Base-by-base conservation (phyloP, 2,113 vertebrate species). In the Isurus oxyrinchus region DNA sequence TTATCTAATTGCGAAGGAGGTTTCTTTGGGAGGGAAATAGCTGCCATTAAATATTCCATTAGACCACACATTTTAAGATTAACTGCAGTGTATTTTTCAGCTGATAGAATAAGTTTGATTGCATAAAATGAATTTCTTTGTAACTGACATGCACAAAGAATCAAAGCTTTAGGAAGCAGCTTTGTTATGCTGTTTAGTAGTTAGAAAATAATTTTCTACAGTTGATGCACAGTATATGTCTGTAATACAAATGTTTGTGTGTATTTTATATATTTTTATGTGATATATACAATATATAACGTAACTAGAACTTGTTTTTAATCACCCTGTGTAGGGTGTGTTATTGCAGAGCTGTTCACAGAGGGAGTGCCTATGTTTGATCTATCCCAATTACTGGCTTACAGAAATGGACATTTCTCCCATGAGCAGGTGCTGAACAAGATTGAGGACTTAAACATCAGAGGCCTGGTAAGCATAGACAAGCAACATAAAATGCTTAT, bases 291-390 rank as follows among this genome's bases (percentile, higher is more conserved):
- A 49, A 49, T 49, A 49, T 49, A 49, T 49, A 49, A 27, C 44
- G 3, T 91, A 91, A 91, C 27, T 66, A 66, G 5, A 86, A n/a
- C 35, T 96, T 93, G n/a, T 63, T 84, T 40, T 44, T 87, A 97
- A 96, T 97, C 97, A 35, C 10, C 72, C 10, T 35, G 69, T 72
- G 23, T 97, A 99, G 99, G 99, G 63, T 99, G 99, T 97, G 99
- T 99, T 96, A 99, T 99, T 87, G 99, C 99, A 21, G 99, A 99
- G 96, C 98, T 99, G 21, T 99, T 99, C 97, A 99, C 99, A 0
- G 99, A 99, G 97, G 99, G 99, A 0, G 99, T 99, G 49, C 99
- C 99, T 2, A 97, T 99, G 57, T 99, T 99, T 97, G 99, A 99
- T 97, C 98, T 99, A 93, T 99, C 99, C 44, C 99, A 99, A 97